phyloP scores from a whole-genome alignment of 1,140 invertebrate species.

The Rhyacophila brunnea region DNA sequence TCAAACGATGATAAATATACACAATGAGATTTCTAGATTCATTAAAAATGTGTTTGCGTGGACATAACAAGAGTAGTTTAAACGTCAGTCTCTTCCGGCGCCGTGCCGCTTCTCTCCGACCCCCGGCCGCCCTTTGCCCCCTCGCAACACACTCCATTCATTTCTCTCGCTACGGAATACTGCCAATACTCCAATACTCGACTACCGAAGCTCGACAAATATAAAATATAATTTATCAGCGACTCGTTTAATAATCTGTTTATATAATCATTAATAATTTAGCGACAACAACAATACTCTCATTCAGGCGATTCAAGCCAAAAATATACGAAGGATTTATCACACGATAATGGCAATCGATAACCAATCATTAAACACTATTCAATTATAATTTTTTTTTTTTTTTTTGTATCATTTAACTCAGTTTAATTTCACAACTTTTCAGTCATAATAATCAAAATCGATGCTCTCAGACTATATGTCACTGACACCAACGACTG shows the following conservation, averaged over 20 bases:
- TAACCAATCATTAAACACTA: constrained; percentile 35
- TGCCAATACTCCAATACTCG: constrained; percentile 10
- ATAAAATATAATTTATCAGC: constrained; percentile 36
- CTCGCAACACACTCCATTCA: constrained; percentile 12
- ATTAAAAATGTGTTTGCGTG: constrained; percentile 18
- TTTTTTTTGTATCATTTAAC: constrained; percentile 27
- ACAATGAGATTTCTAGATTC: constrained; percentile 24
- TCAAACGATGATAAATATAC: constrained; percentile 24
- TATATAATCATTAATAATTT: constrained; percentile 23
- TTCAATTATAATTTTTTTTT: constrained; percentile 29
- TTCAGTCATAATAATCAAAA: constrained; percentile 28
- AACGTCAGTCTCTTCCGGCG: constrained; percentile 12
- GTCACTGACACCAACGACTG: constrained; percentile 17
- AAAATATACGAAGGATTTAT: constrained; percentile 37
- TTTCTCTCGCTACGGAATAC: constrained; percentile 19
- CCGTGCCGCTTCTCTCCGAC: not conserved
- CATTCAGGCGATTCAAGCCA: constrained; percentile 35
- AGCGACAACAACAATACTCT: constrained; percentile 35
- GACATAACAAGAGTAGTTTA: constrained; percentile 16
- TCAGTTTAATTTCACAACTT: constrained; percentile 33
- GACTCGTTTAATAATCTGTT: constrained; percentile 26
- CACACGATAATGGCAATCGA: constrained; percentile 36
- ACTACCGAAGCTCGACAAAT: constrained; percentile 37
- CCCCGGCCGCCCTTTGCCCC: not conserved
- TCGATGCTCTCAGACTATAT: constrained; percentile 23